phyloP scores from a whole-genome alignment of 2,888 invertebrate genomes.

The Macrophya annulata region DNA sequence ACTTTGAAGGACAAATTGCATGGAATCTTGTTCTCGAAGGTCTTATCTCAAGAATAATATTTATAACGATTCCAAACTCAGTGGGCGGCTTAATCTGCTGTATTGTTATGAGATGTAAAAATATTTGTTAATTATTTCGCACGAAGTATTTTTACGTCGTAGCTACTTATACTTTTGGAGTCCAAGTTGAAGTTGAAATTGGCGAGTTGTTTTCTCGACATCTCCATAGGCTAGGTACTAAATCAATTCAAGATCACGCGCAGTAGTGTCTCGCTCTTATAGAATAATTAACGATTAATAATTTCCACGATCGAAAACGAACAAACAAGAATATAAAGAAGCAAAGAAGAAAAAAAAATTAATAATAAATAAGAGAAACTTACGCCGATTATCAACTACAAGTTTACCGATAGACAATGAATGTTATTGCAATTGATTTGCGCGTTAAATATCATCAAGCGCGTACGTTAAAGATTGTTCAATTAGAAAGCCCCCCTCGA shows the following conservation, averaged over 20 bases:
- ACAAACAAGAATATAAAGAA: no score
- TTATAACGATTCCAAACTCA: neutral
- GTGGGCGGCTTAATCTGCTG: neutral
- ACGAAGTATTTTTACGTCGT: slow-evolving; percentile 1
- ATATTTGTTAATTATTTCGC: neutral
- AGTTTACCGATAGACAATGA: slow-evolving; percentile 15
- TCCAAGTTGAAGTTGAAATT: no score
- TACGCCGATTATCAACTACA: neutral
- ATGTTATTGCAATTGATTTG: slow-evolving; percentile 33
- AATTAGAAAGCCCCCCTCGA: slow-evolving; percentile 43
- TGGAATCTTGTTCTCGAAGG: neutral
- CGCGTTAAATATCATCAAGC: slow-evolving; percentile 39
- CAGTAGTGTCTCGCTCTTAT: neutral
- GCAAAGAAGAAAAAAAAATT: neutral
- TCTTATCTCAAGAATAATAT: neutral
- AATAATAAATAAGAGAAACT: no score
- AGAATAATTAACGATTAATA: slow-evolving; percentile 17
- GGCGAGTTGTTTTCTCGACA: slow-evolving; percentile 26
- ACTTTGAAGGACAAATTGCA: slow-evolving; percentile 34
- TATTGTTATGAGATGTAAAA: slow-evolving; percentile 21
- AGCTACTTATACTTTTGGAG: neutral
- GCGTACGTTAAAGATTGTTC: slow-evolving; percentile 19
- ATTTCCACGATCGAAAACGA: neutral
- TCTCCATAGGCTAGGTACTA: neutral
- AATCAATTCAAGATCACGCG: slow-evolving; percentile 21